Conservation (phyloP, 2,888 invertebrate species). For the Drosophila demipolita region DNA sequence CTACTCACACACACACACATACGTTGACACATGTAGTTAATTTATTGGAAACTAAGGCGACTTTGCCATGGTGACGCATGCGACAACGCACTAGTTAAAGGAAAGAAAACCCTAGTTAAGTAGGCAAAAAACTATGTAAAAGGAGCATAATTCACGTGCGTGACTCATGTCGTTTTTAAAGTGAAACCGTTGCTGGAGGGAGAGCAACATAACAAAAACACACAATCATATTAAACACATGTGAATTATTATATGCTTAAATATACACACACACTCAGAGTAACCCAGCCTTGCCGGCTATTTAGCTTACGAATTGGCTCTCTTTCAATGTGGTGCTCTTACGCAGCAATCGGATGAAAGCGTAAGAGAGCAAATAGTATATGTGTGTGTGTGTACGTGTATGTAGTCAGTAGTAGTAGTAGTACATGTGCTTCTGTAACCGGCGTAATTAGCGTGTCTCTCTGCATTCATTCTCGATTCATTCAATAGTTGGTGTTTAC, state of each 20-base stretch:
- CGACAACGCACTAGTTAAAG: conserved; percentile 29
- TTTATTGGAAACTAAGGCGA: conserved; percentile 16
- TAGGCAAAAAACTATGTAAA: conserved; percentile 5
- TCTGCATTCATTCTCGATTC: conserved; percentile 1
- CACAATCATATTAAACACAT: conserved; percentile 7
- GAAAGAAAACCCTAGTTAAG: conserved; percentile 22
- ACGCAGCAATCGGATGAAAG: conserved; percentile 22
- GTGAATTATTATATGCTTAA: conserved; percentile 1
- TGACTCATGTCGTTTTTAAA: conserved; percentile 61
- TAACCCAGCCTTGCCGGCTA: conserved; percentile 35
- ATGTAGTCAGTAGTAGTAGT: background rate
- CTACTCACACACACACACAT: background rate
- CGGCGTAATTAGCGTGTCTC: conserved; percentile 3
- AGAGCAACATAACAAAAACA: background rate
- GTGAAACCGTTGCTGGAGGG: background rate
- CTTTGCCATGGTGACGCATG: conserved; percentile 57
- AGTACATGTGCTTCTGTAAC: background rate
- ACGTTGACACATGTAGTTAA: conserved; percentile 15
- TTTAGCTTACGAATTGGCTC: conserved; percentile 6
- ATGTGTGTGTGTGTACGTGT: background rate
- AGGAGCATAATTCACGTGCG: conserved; percentile 63
- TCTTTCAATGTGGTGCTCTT: conserved; percentile 17
- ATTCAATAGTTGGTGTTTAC: background rate
- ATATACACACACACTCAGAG: background rate
- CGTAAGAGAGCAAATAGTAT: conserved; percentile 11